Conservation (phyloP, 2,797 vertebrate genomes). For the Anisognathus igniventris region DNA sequence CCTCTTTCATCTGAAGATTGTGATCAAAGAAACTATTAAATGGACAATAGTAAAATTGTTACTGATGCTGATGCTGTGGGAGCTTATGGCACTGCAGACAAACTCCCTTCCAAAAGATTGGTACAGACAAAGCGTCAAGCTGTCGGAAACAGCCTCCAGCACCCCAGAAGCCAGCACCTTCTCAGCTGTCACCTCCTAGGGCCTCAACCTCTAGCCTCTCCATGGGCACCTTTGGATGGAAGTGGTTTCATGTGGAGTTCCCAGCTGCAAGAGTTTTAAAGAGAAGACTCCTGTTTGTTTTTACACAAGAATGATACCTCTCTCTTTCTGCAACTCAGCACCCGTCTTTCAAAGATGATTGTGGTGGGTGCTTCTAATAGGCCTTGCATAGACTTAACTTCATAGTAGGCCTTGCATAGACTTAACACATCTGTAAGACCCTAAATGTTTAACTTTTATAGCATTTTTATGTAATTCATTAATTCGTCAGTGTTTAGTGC, state of each 20-base stretch:
- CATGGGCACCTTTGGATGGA: accelerated
- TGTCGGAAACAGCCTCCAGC: neutral
- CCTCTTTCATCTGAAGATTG: neutral
- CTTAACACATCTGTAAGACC: neutral
- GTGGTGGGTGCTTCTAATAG: neutral
- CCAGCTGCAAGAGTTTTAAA: neutral
- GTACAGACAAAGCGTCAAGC: neutral
- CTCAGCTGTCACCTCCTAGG: neutral
- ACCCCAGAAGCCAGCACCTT: neutral
- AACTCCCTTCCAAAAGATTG: neutral
- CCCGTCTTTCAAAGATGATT: neutral
- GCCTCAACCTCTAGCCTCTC: neutral
- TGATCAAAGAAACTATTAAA: conserved; percentile 4
- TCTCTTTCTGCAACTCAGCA: neutral
- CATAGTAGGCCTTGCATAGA: neutral
- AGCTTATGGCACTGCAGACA: neutral
- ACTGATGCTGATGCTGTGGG: neutral
- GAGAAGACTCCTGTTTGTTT: neutral
- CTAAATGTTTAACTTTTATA: neutral
- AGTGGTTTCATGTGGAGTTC: neutral
- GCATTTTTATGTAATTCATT: neutral
- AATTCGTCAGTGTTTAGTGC: neutral
- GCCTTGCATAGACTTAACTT: neutral
- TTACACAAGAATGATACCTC: neutral
- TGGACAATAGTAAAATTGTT: neutral